phyloP scores from a whole-genome alignment of 2,797 vertebrate species.

The Lepus oiostolus region DNA sequence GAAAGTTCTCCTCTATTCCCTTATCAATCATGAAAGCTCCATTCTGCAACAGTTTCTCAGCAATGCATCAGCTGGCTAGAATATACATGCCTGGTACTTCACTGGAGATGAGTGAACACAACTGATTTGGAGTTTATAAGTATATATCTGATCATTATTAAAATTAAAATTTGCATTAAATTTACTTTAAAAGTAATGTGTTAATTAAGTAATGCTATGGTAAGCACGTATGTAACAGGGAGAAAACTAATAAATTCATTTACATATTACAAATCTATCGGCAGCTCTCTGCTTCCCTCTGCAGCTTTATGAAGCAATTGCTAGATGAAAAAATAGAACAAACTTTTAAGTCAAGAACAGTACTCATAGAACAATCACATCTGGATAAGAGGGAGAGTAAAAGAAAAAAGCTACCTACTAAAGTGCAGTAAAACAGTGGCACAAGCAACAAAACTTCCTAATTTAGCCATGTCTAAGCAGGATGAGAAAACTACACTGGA shows the following conservation, averaged over 20 bases:
- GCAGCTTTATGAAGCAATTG: slow-evolving; percentile 81
- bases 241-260: slow-evolving; percentile 20
- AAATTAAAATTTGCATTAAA: slow-evolving; percentile 24
- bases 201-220: slow-evolving; percentile 24
- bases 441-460: not conserved
- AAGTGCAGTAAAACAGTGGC: slow-evolving; percentile 16
- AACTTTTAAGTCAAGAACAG: not conserved
- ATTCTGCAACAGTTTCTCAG: not conserved
- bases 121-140: not conserved
- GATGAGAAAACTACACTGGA: not conserved
- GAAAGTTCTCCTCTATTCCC: not conserved
- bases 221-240: not conserved
- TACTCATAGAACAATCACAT: not conserved
- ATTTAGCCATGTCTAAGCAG: not conserved
- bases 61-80: not conserved
- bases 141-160: slow-evolving; percentile 43
- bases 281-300: slow-evolving; percentile 85
- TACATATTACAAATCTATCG: not conserved
- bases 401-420: not conserved
- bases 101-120: slow-evolving; percentile 26
- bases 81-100: not conserved
- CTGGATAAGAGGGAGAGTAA: not conserved
- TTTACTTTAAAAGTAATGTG: not conserved
- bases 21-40: not conserved
- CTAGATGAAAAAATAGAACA: not conserved